These are phyloP conservation scores for Gymnocypris eckloni DNA, from an alignment of 2,797 vertebrate genomes.

Conservation along the genomic window DNA sequence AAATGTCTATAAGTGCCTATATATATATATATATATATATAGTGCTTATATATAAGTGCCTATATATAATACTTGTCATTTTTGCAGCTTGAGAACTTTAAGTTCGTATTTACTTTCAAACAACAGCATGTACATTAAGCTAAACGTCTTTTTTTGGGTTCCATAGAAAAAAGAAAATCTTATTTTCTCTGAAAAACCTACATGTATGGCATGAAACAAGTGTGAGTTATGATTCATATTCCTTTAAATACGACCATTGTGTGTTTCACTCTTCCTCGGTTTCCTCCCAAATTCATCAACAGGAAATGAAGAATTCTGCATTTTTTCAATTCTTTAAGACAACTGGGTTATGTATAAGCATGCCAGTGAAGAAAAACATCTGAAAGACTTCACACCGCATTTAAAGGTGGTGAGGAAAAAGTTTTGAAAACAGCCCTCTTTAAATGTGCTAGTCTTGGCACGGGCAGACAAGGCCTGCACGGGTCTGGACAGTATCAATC, in stretches of 20 bases:
- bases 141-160: not conserved
- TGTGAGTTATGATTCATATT: not conserved
- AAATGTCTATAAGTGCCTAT: too few species aligned
- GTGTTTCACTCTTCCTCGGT: constrained; percentile 1
- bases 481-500: constrained; percentile 63
- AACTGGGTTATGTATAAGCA: constrained; percentile 43
- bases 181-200: too few species aligned
- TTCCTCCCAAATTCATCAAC: constrained; percentile 29
- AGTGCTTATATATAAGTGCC: too few species aligned
- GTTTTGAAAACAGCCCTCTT: not conserved
- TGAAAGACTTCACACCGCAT: constrained; percentile 24
- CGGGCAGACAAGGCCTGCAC: constrained; percentile 42
- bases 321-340: constrained; percentile 30
- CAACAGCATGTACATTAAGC: not conserved
- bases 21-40: too few species aligned
- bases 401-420: constrained; percentile 37
- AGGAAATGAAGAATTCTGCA: constrained; percentile 1
- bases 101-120: not conserved
- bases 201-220: not conserved
- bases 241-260: constrained; percentile 7
- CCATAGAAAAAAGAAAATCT: not conserved
- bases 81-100: not conserved
- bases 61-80: not conserved
- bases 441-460: constrained; percentile 58
- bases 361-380: constrained; percentile 55